Evolutionary conservation across 2,113 vertebrate species (phyloP).

Genomic region (Sturnira hondurensis): DNA sequence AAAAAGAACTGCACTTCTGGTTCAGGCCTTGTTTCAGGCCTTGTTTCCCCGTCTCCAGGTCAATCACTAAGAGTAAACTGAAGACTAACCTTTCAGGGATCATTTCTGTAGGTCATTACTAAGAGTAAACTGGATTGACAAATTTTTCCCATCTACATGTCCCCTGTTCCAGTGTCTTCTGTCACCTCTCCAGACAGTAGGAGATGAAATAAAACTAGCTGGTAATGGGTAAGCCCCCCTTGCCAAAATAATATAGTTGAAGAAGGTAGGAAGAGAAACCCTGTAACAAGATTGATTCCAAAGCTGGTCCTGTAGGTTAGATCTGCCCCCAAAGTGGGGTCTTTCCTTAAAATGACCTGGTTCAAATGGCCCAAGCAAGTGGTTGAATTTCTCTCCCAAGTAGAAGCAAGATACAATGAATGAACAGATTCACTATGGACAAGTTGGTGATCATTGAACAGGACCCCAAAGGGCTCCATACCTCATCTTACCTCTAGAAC

Average conservation of each 20-base stretch:
- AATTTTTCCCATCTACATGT: neutral
- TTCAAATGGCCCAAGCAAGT: neutral
- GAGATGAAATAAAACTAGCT: neutral
- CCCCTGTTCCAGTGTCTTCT: neutral
- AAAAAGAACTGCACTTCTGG: neutral
- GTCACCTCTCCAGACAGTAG: neutral
- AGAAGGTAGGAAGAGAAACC: neutral
- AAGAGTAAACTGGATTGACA: neutral
- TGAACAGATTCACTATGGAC: neutral
- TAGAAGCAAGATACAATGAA: neutral
- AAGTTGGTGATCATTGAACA: neutral
- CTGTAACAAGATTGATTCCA: accelerated
- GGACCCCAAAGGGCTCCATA: neutral
- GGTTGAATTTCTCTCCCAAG: neutral
- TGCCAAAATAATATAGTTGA: neutral
- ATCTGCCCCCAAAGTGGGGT: neutral
- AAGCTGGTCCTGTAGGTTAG: neutral
- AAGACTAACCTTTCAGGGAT: too few relatives aligned
- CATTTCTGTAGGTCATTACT: too few relatives aligned
- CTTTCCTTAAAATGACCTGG: neutral
- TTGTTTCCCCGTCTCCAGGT: neutral
- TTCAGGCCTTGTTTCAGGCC: neutral
- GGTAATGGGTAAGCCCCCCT: neutral
- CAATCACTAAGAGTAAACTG: neutral
- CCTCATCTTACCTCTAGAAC: neutral